Conservation (phyloP, 53 echinoderm and acorn worm genomes). For the Astropecten irregularis region DNA sequence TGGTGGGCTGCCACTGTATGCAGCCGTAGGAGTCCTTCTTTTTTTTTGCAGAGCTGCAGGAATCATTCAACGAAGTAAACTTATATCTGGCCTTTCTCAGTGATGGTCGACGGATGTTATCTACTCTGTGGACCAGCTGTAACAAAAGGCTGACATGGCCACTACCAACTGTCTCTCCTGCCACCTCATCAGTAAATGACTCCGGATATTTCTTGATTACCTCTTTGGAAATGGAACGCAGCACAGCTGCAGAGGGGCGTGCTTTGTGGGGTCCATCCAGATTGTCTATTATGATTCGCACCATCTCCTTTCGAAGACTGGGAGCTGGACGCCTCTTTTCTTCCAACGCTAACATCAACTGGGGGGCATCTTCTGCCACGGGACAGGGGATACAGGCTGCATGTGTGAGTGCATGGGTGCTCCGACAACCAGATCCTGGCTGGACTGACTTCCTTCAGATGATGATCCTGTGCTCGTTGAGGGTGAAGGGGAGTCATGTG, state of each 20-base stretch:
- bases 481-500: too few relatives aligned
- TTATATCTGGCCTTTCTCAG: too few relatives aligned
- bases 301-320: too few relatives aligned
- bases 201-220: conserved; percentile 23
- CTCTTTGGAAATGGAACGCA: background rate
- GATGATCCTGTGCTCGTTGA: too few relatives aligned
- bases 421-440: background rate
- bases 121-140: too few relatives aligned
- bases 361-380: conserved; percentile 43
- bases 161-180: conserved; percentile 39
- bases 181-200: conserved; percentile 48
- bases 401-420: background rate
- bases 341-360: conserved; percentile 30
- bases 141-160: conserved; percentile 56
- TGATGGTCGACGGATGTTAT: conserved; percentile 7
- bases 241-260: conserved; percentile 16
- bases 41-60: conserved; percentile 6
- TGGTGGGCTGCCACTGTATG: conserved; percentile 43
- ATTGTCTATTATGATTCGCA: conserved; percentile 40
- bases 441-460: background rate
- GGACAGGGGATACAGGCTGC: background rate
- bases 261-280: conserved; percentile 15
- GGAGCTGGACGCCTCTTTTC: conserved; percentile 32
- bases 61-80: background rate
- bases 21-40: conserved; percentile 56